Evolutionary conservation across 2,888 invertebrate species (phyloP), one percentile per base, ranked within the genome.

Genomic region (Idaea straminata): DNA sequence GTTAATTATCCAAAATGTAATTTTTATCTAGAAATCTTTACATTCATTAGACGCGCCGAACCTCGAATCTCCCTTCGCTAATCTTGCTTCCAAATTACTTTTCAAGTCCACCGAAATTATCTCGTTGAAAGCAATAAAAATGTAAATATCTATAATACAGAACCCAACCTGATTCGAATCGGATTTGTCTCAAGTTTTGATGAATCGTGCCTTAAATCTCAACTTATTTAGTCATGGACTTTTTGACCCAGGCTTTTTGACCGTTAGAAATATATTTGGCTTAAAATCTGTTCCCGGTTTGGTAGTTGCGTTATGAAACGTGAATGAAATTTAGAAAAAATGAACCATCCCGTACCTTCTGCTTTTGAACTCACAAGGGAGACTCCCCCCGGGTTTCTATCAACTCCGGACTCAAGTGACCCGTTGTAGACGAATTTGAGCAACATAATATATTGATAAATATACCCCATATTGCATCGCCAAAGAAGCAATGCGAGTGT

Each of bases 1-100:
- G 47, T 47, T 47, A 47, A 47, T 47, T 47, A 47, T 47, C 47
- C 47, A 47, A 47, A 47, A 47, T 47, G 47, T 47, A 47, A 47
- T 47, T 47, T 2, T 7, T 47, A 47, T 47, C 47, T 47, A 47
- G 47, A 47, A 47, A 47, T 47, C 47, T 10, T 47, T 10, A 47
- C 47, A 47, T 47, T 47, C 47, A 47, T 47, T 47, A 47, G 47
- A 47, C 47, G 47, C 47, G 7, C 47, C 47, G 47, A 47, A 10
- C 47, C 47, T 13, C 7, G 13, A 47, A 47, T 47, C 47, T 47
- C 47, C 47, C 47, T 47, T 47, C 47, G 47, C 47, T 47, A 47
- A 47, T 47, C 47, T 13, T 13, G 47, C 47, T 47, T 47, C 47
- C 47, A 47, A 47, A 47, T 47, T 47, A 47, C 47, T 47, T 47